These are phyloP conservation scores for Drosophila ogumai DNA, from an alignment of 1,140 invertebrate species.

Conservation along the genomic window DNA sequence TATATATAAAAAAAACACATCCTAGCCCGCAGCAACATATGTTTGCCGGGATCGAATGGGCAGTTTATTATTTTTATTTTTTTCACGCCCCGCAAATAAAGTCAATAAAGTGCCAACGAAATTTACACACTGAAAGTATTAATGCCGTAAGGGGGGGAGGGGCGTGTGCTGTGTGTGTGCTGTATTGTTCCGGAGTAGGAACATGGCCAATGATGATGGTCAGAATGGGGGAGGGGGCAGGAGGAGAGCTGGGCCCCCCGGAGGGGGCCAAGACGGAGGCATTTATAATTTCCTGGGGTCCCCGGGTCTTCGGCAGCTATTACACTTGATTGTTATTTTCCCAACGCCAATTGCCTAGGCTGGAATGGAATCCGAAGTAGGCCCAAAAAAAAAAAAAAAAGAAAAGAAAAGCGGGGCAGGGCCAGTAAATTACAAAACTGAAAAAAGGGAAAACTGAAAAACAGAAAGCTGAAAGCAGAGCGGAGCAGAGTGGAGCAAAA, in stretches of 20 bases:
- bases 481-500: constrained; percentile 38
- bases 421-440: constrained; percentile 28
- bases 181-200: not conserved
- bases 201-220: constrained; percentile 11
- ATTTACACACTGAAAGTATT: constrained; percentile 69
- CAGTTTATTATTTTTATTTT: constrained; percentile 57
- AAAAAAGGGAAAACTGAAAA: constrained; percentile 6
- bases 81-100: constrained; percentile 75
- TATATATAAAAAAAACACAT: not conserved
- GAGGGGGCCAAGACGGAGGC: constrained; percentile 22
- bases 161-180: not conserved
- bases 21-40: constrained; percentile 10
- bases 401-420: constrained; percentile 4
- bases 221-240: not conserved
- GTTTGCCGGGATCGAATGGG: constrained; percentile 27
- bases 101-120: constrained; percentile 67
- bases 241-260: too few species aligned
- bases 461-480: constrained; percentile 8
- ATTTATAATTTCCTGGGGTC: constrained; percentile 70
- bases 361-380: constrained; percentile 37
- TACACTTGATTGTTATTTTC: constrained; percentile 78
- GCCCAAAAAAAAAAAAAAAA: constrained; percentile 15
- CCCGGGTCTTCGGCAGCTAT: constrained; percentile 48
- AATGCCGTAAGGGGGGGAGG: not conserved
- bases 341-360: constrained; percentile 54